Conservation (phyloP, 2,888 invertebrate genomes). For the Crematogaster levior region DNA sequence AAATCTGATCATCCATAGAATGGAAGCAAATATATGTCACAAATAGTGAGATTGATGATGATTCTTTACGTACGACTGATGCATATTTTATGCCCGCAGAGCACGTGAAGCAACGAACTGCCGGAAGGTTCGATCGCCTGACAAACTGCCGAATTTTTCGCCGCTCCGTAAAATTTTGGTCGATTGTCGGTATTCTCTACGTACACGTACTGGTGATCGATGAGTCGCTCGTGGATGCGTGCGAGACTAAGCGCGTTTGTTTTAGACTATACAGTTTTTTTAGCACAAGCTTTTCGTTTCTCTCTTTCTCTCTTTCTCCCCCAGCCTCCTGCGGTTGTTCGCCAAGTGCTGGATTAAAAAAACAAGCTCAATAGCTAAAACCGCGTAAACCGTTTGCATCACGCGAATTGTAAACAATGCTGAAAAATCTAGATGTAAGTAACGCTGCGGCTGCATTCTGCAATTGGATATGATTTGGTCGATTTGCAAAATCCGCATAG, state of each 20-base stretch:
- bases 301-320: constrained; percentile 26
- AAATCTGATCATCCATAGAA: constrained; percentile 28
- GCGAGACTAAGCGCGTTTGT: constrained; percentile 52
- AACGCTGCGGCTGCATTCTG: constrained; percentile 16
- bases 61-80: constrained; percentile 73
- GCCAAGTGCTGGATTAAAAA: constrained; percentile 64
- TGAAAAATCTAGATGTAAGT: constrained; percentile 45
- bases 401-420: constrained; percentile 56
- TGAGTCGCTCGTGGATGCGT: constrained; percentile 62
- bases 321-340: constrained; percentile 57
- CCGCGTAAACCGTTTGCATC: constrained; percentile 56
- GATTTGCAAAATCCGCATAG: not conserved
- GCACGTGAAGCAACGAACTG: constrained; percentile 70
- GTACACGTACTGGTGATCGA: constrained; percentile 67
- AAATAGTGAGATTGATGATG: constrained; percentile 56
- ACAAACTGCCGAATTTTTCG: constrained; percentile 80
- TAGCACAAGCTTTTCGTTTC: constrained; percentile 37
- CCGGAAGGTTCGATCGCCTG: constrained; percentile 74
- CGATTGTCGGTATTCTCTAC: constrained; percentile 67
- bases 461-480: constrained; percentile 12
- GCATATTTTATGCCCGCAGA: constrained; percentile 72
- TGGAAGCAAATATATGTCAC: constrained; percentile 13
- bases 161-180: constrained; percentile 73
- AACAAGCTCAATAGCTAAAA: constrained; percentile 56
- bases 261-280: constrained; percentile 63